Conservation (phyloP, 2,797 vertebrate genomes). For the Meriones psammophilus region DNA sequence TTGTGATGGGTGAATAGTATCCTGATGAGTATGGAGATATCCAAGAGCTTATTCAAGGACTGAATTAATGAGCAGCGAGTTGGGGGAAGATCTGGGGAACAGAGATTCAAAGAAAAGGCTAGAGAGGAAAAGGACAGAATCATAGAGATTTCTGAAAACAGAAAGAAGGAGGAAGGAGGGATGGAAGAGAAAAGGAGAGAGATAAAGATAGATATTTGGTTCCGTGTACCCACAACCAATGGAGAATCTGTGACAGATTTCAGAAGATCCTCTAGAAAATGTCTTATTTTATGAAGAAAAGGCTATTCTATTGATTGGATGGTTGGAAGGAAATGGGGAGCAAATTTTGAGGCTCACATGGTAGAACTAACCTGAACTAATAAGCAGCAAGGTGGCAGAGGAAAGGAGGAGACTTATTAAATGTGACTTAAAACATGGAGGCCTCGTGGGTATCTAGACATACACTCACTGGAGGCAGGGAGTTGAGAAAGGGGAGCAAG, state of each 20-base stretch:
- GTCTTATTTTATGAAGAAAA: conserved; percentile 1
- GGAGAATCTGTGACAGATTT: conserved; percentile 27
- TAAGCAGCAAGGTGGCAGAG: background rate
- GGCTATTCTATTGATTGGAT: background rate
- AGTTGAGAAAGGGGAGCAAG: background rate
- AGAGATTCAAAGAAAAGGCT: background rate
- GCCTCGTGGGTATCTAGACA: background rate
- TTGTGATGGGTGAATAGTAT: background rate
- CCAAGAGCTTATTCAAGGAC: background rate
- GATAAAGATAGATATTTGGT: background rate
- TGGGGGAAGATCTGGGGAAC: background rate
- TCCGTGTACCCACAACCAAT: background rate
- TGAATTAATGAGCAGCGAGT: background rate
- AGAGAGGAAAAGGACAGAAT: background rate
- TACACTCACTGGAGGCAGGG: background rate
- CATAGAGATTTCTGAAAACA: conserved; percentile 6
- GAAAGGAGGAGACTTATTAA: background rate
- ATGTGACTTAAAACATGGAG: background rate
- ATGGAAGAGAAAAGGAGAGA: background rate
- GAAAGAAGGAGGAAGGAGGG: background rate
- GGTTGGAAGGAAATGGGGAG: background rate
- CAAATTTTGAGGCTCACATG: background rate
- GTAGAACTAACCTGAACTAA: background rate
- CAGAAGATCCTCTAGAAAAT: background rate
- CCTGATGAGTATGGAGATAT: background rate